Evolutionary conservation across 37 sponge, comb jelly and placozoan species (phyloP).

Genomic region (Geodia barretti): DNA sequence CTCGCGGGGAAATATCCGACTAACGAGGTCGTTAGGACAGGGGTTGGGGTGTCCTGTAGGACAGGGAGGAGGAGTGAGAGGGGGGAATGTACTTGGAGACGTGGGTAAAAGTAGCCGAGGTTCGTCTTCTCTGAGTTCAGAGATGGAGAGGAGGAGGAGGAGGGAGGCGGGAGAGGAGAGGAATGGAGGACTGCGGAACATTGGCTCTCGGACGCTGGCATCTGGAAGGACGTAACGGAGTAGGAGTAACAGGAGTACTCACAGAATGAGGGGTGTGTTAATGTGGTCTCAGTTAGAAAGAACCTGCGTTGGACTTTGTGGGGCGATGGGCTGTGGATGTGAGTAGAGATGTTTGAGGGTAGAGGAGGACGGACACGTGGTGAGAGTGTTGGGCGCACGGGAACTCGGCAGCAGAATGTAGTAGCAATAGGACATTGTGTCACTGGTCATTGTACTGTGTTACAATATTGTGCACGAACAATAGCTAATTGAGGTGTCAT

Average conservation of each 20-base stretch:
- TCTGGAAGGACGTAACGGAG: constrained; percentile 33
- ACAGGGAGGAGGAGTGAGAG: constrained; percentile 1
- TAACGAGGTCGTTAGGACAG: not conserved
- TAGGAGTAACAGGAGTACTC: constrained; percentile 33
- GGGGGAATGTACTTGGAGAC: not conserved
- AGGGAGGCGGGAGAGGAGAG: not conserved
- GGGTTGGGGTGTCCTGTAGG: too few relatives aligned
- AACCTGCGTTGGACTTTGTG: too few relatives aligned
- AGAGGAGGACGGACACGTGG: constrained; percentile 66
- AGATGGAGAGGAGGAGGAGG: constrained; percentile 2
- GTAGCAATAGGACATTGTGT: too few relatives aligned
- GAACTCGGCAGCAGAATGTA: too few relatives aligned
- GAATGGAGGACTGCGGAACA: not conserved
- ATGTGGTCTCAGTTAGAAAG: too few relatives aligned
- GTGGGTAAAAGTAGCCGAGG: constrained; percentile 28
- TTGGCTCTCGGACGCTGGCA: constrained; percentile 29
- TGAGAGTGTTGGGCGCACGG: too few relatives aligned
- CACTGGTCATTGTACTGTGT: too few relatives aligned
- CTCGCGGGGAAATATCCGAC: constrained; percentile 11
- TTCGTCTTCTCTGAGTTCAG: not conserved
- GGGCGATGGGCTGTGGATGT: too few relatives aligned
- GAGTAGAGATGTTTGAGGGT: too few relatives aligned
- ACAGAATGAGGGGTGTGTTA: constrained; percentile 43
- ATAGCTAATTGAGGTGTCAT: too few relatives aligned
- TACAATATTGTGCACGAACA: too few relatives aligned